A percentile compares a stretch with the other conserved stretches of the same genome.
Conservation (phyloP, 2,888 invertebrate species). For the Himalopsyche kuldschensis region DNA sequence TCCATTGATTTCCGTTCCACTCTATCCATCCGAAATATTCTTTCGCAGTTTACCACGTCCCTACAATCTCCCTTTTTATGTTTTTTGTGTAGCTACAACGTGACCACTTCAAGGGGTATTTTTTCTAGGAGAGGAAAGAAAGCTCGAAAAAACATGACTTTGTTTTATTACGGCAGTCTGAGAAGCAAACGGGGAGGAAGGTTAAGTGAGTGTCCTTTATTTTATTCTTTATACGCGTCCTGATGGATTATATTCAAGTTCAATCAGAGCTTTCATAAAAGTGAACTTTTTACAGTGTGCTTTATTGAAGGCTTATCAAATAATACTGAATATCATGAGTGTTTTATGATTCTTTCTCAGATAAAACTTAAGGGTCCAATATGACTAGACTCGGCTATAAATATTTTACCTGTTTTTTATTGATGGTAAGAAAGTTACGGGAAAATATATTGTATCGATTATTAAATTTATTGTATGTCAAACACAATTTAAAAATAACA, state of each 20-base stretch:
- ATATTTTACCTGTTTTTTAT: background rate
- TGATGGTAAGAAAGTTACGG: background rate
- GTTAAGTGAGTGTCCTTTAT: background rate
- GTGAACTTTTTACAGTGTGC: background rate
- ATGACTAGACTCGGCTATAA: background rate
- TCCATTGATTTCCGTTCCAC: background rate
- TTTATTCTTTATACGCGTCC: background rate
- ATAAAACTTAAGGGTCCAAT: background rate
- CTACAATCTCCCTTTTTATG: conserved; percentile 5
- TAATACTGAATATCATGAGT: background rate
- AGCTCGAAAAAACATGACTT: background rate
- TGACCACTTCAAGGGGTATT: background rate
- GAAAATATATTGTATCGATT: background rate
- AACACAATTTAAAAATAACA: no score
- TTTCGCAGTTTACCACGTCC: background rate
- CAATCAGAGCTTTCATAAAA: background rate
- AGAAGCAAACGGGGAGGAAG: background rate
- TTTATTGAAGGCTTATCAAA: background rate
- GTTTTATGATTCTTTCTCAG: background rate
- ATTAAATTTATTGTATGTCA: background rate
- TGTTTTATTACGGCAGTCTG: background rate
- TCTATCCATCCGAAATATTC: background rate
- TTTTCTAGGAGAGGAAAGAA: background rate
- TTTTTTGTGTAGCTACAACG: conserved; percentile 4
- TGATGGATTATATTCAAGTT: background rate